Evolutionary conservation across 2,113 vertebrate species (phyloP).

Genomic region (Dendrocopos noguchii): DNA sequence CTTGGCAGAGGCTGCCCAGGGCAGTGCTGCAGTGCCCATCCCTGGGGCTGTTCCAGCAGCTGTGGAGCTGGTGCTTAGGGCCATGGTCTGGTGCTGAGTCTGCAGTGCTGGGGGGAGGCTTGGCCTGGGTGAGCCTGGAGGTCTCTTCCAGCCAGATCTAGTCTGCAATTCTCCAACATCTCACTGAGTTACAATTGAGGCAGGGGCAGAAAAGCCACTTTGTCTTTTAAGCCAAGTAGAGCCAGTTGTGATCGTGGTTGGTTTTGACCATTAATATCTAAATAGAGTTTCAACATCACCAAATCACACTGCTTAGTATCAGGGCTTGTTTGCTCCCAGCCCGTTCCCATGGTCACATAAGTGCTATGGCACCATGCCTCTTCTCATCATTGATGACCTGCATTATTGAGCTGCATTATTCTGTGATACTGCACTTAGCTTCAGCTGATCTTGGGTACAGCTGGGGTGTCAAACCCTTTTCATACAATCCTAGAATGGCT

Average conservation of each 20-base stretch:
- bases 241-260: fast-evolving
- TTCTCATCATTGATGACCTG: background rate
- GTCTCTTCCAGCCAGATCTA: no score
- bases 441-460: background rate
- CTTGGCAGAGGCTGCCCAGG: no score
- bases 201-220: background rate
- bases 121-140: no score
- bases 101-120: no score
- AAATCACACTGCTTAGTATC: background rate
- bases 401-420: background rate
- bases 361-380: background rate
- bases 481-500: no score
- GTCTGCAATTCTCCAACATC: no score
- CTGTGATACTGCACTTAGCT: background rate
- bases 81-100: no score
- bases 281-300: background rate
- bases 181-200: no score
- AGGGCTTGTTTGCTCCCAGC: background rate
- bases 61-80: no score
- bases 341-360: background rate
- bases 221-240: background rate
- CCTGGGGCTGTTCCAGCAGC: no score
- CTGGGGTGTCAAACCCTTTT: no score
- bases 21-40: no score
- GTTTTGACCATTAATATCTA: background rate